These are phyloP conservation scores for Cyphomyrus plagiostoma DNA, from an alignment of 2,113 vertebrate genomes.

Conservation along the genomic window DNA sequence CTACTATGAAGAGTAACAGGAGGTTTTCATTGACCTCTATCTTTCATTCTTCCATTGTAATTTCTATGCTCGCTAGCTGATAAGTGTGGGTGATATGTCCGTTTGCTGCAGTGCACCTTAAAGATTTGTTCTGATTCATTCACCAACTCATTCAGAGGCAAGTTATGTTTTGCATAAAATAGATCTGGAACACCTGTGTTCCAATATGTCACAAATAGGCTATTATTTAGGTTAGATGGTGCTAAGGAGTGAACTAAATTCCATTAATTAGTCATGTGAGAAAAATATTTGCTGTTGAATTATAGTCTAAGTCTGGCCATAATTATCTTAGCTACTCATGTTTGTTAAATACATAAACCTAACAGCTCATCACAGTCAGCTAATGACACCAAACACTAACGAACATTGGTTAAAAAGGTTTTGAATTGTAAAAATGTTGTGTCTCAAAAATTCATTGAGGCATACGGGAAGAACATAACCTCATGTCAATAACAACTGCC, in stretches of 20 bases:
- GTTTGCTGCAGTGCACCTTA: not conserved
- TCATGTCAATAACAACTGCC: too few species aligned
- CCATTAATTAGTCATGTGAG: not conserved
- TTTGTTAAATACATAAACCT: not conserved
- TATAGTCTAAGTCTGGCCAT: not conserved
- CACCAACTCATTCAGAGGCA: not conserved
- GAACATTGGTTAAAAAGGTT: not conserved
- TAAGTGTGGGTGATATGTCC: not conserved
- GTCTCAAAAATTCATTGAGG: too few species aligned
- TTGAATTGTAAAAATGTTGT: too few species aligned
- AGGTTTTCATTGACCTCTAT: not conserved
- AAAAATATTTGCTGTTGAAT: not conserved
- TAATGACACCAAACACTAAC: not conserved
- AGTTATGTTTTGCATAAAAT: not conserved
- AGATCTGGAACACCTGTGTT: not conserved
- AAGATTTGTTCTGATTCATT: not conserved
- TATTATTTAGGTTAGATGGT: not conserved
- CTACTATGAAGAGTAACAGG: too few species aligned
- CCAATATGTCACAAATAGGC: not conserved
- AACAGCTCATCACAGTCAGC: not conserved
- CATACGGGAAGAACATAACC: too few species aligned
- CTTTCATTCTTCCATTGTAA: not conserved
- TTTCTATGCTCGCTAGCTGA: not conserved
- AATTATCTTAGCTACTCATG: not conserved
- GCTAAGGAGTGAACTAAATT: not conserved